Conservation (phyloP, 2,797 vertebrate species). For the Knipowitschia caucasica region DNA sequence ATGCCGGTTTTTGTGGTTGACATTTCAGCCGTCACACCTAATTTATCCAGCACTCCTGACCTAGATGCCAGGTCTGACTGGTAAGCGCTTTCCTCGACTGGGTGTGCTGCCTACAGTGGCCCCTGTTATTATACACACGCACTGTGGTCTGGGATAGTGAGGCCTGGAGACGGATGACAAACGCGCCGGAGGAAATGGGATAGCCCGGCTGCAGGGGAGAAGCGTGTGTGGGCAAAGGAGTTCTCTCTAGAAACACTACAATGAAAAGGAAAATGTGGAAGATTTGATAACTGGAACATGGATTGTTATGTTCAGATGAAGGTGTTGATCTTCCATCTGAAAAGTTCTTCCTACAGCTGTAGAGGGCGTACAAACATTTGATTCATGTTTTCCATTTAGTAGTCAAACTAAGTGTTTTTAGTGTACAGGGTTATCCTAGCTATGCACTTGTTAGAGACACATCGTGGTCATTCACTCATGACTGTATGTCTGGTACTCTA, state of each 20-base stretch:
- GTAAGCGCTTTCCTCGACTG: slow-evolving; percentile 48
- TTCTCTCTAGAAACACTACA: background rate
- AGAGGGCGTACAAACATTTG: background rate
- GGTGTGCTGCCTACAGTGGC: slow-evolving; percentile 40
- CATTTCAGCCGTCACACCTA: slow-evolving; percentile 75
- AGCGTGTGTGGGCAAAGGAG: slow-evolving; percentile 19
- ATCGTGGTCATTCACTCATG: slow-evolving; percentile 63
- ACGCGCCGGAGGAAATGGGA: slow-evolving; percentile 55
- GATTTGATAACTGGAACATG: background rate
- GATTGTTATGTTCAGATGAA: no score
- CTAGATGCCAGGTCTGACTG: slow-evolving; percentile 71
- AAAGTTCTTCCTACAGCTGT: background rate
- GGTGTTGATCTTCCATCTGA: background rate
- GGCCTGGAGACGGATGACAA: slow-evolving; percentile 42
- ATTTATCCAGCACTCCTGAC: slow-evolving; percentile 72
- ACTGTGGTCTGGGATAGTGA: slow-evolving; percentile 32
- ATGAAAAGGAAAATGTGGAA: background rate
- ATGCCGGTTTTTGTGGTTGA: slow-evolving; percentile 57
- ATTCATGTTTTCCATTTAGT: no score
- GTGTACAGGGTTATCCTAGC: slow-evolving; percentile 15
- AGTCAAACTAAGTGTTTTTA: background rate
- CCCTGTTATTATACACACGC: slow-evolving; percentile 30
- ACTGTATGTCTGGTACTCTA: slow-evolving; percentile 72
- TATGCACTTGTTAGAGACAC: slow-evolving; percentile 59
- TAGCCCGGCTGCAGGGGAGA: slow-evolving; percentile 34